Conservation (phyloP, 2,113 vertebrate species). For the Otocyon megalotis region DNA sequence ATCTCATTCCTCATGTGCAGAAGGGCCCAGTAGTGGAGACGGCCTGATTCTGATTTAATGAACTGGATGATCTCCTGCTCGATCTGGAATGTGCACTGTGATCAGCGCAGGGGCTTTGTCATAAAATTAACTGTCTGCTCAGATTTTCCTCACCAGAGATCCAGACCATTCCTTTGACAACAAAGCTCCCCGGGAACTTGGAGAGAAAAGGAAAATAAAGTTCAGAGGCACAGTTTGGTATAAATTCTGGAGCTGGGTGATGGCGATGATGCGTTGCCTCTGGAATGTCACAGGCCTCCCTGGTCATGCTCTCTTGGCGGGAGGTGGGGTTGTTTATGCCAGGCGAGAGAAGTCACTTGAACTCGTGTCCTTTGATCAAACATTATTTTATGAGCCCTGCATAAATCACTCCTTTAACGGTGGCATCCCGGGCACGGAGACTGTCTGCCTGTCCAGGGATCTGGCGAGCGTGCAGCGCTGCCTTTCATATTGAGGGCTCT, state of each 20-base stretch:
- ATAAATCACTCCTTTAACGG: conserved; percentile 34
- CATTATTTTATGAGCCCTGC: conserved; percentile 46
- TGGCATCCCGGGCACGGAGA: not conserved
- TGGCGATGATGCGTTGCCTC: conserved; percentile 56
- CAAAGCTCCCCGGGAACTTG: not conserved
- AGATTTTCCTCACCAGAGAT: conserved; percentile 21
- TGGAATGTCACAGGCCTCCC: conserved; percentile 80
- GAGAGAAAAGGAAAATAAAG: not conserved
- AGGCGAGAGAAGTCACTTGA: conserved; percentile 73
- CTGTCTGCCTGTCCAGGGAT: not conserved
- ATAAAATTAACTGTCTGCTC: not conserved
- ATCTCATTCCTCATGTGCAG: not conserved
- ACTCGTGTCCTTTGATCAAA: conserved; percentile 67
- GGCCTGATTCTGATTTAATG: not conserved
- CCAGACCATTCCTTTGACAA: conserved; percentile 18
- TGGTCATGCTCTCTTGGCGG: conserved; percentile 71
- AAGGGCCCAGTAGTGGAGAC: not conserved
- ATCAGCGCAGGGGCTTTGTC: not conserved
- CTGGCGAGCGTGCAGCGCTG: not conserved
- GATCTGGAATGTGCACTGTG: not conserved
- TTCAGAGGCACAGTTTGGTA: conserved; percentile 70
- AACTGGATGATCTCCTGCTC: not conserved
- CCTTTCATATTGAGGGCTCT: not conserved
- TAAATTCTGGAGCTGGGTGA: conserved; percentile 61
- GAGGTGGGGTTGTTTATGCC: conserved; percentile 80